A percentile compares a stretch with the other conserved stretches of the same genome.
phyloP scores from a whole-genome alignment of 53 echinoderm and acorn worm genomes.

The Patiria pectinifera region DNA sequence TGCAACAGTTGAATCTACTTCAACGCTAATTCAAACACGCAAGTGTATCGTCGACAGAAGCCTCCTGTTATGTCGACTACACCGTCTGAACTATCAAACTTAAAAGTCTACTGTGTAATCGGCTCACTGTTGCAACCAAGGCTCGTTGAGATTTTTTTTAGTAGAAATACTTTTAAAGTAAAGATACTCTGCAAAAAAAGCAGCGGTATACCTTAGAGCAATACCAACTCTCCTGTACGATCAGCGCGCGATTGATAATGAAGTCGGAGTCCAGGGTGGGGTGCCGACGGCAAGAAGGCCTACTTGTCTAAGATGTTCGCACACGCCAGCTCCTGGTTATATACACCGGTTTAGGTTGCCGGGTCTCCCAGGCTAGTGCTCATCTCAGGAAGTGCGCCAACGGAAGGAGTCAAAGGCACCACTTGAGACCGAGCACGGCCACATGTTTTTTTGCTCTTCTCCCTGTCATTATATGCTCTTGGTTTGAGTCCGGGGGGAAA shows the following conservation, averaged over 20 bases:
- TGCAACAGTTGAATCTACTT: background rate
- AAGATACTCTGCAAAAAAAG: background rate
- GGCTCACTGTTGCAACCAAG: background rate
- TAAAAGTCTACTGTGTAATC: background rate
- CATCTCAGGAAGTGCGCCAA: conserved; percentile 47
- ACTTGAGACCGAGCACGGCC: conserved; percentile 31
- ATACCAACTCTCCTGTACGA: background rate
- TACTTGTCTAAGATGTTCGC: background rate
- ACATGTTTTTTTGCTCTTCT: background rate
- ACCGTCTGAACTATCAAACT: background rate
- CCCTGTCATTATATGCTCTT: conserved; percentile 25
- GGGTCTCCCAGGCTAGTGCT: conserved; percentile 29
- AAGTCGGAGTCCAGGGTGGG: conserved; percentile 2
- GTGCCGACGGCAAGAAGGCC: conserved; percentile 24
- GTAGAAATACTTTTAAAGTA: background rate
- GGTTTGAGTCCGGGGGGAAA: background rate
- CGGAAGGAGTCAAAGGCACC: conserved; percentile 49
- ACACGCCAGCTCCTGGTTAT: background rate
- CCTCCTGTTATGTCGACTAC: background rate
- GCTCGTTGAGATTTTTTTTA: background rate
- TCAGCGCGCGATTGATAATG: background rate
- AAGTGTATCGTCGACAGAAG: background rate
- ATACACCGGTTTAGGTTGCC: conserved; percentile 15
- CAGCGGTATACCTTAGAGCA: background rate
- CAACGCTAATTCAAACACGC: background rate